Evolutionary conservation across 2,888 invertebrate genomes (phyloP).

Genomic region (Acanthosepion pharaonis): DNA sequence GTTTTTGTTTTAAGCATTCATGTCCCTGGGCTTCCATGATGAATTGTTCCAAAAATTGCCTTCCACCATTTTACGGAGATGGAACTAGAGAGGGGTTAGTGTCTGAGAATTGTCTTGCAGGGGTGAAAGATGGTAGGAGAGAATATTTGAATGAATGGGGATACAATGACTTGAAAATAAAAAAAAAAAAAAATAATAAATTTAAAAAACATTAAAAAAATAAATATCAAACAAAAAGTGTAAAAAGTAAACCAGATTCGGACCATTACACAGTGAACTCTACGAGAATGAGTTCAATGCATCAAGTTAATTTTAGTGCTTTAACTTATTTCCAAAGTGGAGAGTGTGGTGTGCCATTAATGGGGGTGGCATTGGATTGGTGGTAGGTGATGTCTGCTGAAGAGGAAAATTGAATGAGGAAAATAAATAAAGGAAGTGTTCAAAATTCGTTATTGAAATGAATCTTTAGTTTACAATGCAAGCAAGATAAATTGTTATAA

Average conservation of each 20-base stretch:
- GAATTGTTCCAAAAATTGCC: not conserved
- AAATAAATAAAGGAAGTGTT: not conserved
- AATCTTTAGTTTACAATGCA: not conserved
- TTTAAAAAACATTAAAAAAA: not conserved
- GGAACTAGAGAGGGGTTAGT: not conserved
- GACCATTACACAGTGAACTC: conserved; percentile 21
- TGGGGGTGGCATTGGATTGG: not conserved
- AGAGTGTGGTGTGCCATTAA: not conserved
- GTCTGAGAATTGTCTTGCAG: not conserved
- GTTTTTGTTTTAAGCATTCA: not conserved
- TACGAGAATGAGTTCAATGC: not conserved
- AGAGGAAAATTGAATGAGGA: not conserved
- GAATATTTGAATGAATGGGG: not conserved
- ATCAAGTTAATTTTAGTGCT: conserved; percentile 9
- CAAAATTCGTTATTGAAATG: not conserved
- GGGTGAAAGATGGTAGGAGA: not conserved
- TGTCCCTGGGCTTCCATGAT: not conserved
- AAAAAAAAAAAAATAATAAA: not conserved
- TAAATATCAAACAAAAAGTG: not conserved
- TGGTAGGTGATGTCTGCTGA: not conserved
- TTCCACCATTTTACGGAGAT: not conserved
- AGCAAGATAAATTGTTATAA: not conserved
- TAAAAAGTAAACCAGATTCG: not conserved
- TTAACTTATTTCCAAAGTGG: not conserved
- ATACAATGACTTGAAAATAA: not conserved